Evolutionary conservation across 2,888 invertebrate genomes (phyloP), one percentile per base, ranked within the genome.

Genomic region (Caradrina clavipalpis): DNA sequence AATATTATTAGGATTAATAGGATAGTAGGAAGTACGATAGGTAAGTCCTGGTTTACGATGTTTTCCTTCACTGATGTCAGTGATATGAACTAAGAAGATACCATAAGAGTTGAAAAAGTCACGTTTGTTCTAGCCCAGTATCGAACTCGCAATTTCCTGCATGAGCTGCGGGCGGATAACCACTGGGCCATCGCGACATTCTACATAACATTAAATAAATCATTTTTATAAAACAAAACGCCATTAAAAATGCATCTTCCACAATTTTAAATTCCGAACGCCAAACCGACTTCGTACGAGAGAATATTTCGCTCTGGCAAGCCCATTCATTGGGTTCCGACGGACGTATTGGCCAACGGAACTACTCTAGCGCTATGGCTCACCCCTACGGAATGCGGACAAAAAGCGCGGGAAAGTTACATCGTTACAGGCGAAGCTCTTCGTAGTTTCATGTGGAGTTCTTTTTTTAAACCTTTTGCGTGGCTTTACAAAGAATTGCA

Each of bases 301-400:
- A 58, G 70, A 82, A 73, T 70, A 82, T 79, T 80, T 79, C 82
- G 76, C 79, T 79, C 75, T 51, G 57, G 76, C 70, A 69, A 76
- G 26, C 76, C 70, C 76, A 81, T 81, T 81, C 82, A 80, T 82
- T 68, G 69, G 67, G 69, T 70, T 79, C 80, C 64, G 67, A 68
- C 78, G 71, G 75, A 78, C 78, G 81, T 79, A 79, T 81, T 78
- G 81, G 81, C 62, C 13, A 62, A 65, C 81, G 73, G 73, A 72
- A 73, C 73, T 58, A 81, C 69, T 69, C 81, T 69, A 64, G 66
- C 22, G 56, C 62, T 42, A 54, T 57, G 66, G 76, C 53, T 63
- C 65, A 73, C 80, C 68, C 63, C 77, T 64, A 81, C 69, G 63
- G 79, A 81, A 81, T 73, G 65, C 64, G 35, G 22, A 58, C 19